A percentile compares a stretch with the other conserved stretches of the same genome.
These are phyloP conservation scores for Caenorhabditis wallacei DNA, from an alignment of 2,888 invertebrate genomes.

Conservation along the genomic window DNA sequence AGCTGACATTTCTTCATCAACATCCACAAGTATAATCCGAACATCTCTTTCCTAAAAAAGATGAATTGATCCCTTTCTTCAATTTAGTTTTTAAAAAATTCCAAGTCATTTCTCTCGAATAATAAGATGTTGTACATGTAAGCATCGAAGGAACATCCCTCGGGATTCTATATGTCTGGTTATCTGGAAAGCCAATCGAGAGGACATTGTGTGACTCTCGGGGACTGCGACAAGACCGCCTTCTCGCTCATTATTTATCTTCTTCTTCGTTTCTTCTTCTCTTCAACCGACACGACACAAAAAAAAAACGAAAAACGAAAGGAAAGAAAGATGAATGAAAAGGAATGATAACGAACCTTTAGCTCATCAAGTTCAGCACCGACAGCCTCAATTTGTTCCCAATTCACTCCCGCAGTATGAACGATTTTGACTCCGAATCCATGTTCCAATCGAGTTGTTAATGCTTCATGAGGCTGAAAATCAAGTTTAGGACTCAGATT, in stretches of 20 bases:
- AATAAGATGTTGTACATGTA: slow-evolving; percentile 64
- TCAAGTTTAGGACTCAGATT: no score
- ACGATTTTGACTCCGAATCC: slow-evolving; percentile 77
- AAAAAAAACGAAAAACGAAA: background rate
- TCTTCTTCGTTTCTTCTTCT: slow-evolving; percentile 55
- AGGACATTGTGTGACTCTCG: slow-evolving; percentile 61
- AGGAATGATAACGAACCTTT: slow-evolving; percentile 74
- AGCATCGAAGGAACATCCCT: slow-evolving; percentile 28
- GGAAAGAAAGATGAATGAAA: slow-evolving; percentile 7
- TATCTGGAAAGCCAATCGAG: slow-evolving; percentile 62
- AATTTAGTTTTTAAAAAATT: slow-evolving; percentile 35
- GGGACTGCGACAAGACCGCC: slow-evolving; percentile 36
- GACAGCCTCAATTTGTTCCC: slow-evolving; percentile 79
- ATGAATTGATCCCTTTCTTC: background rate
- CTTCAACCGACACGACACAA: slow-evolving; percentile 37
- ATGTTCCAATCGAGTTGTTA: slow-evolving; percentile 80
- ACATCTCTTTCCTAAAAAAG: slow-evolving; percentile 89
- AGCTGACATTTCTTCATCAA: slow-evolving; percentile 95
- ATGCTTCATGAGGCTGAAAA: slow-evolving; percentile 81
- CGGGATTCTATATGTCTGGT: slow-evolving; percentile 40
- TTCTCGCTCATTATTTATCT: slow-evolving; percentile 65
- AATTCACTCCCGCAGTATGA: slow-evolving; percentile 80
- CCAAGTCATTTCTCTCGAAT: slow-evolving; percentile 61
- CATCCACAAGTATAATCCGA: slow-evolving; percentile 95
- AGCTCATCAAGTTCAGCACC: slow-evolving; percentile 77